Evolutionary conservation across 2,113 vertebrate genomes (phyloP).

Genomic region (Poicephalus gulielmi): DNA sequence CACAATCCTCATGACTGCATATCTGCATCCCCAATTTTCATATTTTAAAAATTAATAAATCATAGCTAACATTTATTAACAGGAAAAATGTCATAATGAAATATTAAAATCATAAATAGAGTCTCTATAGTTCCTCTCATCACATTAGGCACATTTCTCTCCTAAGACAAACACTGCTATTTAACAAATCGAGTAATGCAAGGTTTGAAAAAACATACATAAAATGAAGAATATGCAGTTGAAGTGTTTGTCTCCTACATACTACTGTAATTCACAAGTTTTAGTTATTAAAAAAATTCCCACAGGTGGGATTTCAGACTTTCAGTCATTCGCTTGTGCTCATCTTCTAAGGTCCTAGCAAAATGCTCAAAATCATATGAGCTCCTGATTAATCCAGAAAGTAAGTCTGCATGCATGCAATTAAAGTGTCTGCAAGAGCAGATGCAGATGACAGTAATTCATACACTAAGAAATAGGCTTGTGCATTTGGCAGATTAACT

Average conservation of each 20-base stretch:
- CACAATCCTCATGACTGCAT: neutral
- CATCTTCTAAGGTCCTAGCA: neutral
- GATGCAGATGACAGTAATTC: constrained; percentile 73
- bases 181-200: neutral
- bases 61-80: neutral
- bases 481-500: constrained; percentile 75
- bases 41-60: neutral
- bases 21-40: neutral
- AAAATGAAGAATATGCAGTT: neutral
- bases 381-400: constrained; percentile 57
- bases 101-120: constrained; percentile 17
- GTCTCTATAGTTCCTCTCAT: neutral
- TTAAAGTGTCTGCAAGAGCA: constrained; percentile 65
- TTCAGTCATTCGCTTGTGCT: neutral
- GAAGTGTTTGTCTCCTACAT: neutral
- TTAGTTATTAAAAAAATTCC: neutral
- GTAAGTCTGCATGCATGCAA: constrained; percentile 64
- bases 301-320: constrained; percentile 2
- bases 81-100: constrained; percentile 2
- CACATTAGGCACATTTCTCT: neutral
- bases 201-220: neutral
- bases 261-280: neutral
- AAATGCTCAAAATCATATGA: constrained; percentile 4
- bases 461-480: constrained; percentile 72
- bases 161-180: neutral